Conservation (phyloP, 2,888 invertebrate genomes). For the Synergus gifuensis region DNA sequence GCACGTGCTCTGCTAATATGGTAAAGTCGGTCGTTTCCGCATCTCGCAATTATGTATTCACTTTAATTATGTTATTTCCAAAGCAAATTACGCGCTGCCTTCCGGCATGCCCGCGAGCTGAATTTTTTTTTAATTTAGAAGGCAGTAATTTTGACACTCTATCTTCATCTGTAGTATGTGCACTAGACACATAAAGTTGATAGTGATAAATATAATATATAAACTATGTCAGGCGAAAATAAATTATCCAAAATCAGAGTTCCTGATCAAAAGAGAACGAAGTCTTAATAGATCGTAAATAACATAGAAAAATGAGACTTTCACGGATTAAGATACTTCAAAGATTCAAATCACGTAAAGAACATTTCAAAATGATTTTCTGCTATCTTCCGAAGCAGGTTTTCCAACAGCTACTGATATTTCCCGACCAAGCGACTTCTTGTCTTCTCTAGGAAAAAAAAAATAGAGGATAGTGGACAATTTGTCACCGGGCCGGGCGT, state of each 20-base stretch:
- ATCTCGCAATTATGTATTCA: not conserved
- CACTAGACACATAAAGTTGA: not conserved
- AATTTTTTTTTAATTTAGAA: not conserved
- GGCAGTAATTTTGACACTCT: not conserved
- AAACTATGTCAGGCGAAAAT: not conserved
- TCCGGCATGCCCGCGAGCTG: not conserved
- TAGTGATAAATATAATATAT: not conserved
- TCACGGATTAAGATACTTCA: not conserved
- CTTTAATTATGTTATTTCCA: not conserved
- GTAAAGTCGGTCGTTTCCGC: not conserved
- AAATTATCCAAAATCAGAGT: slow-evolving; percentile 10
- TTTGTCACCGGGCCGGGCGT: slow-evolving; percentile 59
- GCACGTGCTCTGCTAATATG: not conserved
- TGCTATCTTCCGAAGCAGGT: slow-evolving; percentile 30
- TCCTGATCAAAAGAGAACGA: not conserved
- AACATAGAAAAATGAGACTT: not conserved
- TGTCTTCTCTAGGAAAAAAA: slow-evolving; percentile 62
- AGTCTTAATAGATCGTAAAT: slow-evolving; percentile 14
- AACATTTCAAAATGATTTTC: slow-evolving; percentile 11
- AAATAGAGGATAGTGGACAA: slow-evolving; percentile 56
- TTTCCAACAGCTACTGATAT: slow-evolving; percentile 20
- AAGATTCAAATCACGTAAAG: slow-evolving; percentile 21
- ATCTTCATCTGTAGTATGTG: not conserved
- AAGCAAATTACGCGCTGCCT: not conserved
- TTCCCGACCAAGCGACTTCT: slow-evolving; percentile 44